phyloP scores from a whole-genome alignment of 2,113 vertebrate genomes.

The Oryzias celebensis region DNA sequence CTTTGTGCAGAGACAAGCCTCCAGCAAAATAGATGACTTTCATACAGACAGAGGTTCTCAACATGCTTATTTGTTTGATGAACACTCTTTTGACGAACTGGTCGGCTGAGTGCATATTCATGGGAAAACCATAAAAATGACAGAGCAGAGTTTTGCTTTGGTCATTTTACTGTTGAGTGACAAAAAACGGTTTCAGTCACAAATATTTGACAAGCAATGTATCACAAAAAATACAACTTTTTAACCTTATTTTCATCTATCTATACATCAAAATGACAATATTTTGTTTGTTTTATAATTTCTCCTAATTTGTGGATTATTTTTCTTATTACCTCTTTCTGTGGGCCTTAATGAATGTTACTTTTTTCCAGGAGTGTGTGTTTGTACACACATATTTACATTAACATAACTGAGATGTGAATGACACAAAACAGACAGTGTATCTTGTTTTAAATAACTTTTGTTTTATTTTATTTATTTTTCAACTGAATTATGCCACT shows the following conservation, averaged over 20 bases:
- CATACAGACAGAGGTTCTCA: constrained; percentile 58
- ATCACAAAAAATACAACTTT: not conserved
- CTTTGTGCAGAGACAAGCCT: constrained; percentile 66
- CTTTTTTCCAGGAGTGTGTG: not conserved
- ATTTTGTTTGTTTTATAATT: too few species aligned
- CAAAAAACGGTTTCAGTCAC: constrained; percentile 8
- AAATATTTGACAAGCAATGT: constrained; percentile 7
- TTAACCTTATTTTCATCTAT: not conserved
- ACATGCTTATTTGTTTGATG: constrained; percentile 60
- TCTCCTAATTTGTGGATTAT: too few species aligned
- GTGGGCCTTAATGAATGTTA: too few species aligned
- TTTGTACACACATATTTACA: not conserved
- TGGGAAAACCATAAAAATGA: constrained; percentile 49
- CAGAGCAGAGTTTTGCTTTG: constrained; percentile 36
- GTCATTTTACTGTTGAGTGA: constrained; percentile 40
- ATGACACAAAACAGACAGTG: not conserved
- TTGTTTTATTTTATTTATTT: too few species aligned
- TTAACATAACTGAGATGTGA: not conserved
- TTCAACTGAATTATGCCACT: too few species aligned
- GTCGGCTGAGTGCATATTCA: constrained; percentile 43
- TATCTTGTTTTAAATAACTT: not conserved
- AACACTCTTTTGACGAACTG: constrained; percentile 68
- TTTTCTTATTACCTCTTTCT: too few species aligned
- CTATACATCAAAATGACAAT: not conserved
- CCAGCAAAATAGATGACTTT: constrained; percentile 77